A percentile compares a stretch with the other conserved stretches of the same genome.
These are phyloP conservation scores for Actinemys pallida DNA, from an alignment of 2,113 vertebrate species.

Conservation along the genomic window DNA sequence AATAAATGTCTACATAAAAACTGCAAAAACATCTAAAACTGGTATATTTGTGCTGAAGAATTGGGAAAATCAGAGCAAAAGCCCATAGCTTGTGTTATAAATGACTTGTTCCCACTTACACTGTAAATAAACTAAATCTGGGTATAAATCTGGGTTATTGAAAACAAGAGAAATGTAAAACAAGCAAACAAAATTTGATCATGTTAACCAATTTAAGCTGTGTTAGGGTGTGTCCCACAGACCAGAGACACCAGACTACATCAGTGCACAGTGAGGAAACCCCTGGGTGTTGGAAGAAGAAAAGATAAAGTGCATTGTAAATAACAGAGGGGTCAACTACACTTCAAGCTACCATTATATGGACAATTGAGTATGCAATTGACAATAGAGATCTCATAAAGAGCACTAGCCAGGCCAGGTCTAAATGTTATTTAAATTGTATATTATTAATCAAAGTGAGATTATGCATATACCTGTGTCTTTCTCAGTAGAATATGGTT, in stretches of 20 bases:
- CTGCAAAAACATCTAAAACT: neutral
- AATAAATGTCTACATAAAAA: neutral
- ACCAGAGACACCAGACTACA: neutral
- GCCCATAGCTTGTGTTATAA: neutral
- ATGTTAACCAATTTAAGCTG: neutral
- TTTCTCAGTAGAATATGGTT: neutral
- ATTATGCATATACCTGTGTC: neutral
- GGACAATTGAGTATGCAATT: neutral
- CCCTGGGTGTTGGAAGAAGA: neutral
- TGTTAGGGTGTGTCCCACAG: neutral
- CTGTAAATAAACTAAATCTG: neutral
- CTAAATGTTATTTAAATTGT: neutral
- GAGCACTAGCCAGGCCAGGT: neutral
- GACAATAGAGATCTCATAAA: neutral
- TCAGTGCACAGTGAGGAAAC: neutral
- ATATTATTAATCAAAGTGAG: neutral
- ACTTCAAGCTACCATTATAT: neutral
- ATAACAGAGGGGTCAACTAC: neutral
- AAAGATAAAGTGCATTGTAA: too few relatives aligned
- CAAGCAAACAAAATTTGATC: neutral
- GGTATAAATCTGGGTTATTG: neutral
- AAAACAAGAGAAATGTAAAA: neutral
- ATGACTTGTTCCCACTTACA: neutral
- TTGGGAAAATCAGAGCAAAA: neutral
- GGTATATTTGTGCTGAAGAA: neutral